A percentile compares a stretch with the other conserved stretches of the same genome.
Conservation (phyloP, 2,797 vertebrate genomes). For the Oreochromis mossambicus region DNA sequence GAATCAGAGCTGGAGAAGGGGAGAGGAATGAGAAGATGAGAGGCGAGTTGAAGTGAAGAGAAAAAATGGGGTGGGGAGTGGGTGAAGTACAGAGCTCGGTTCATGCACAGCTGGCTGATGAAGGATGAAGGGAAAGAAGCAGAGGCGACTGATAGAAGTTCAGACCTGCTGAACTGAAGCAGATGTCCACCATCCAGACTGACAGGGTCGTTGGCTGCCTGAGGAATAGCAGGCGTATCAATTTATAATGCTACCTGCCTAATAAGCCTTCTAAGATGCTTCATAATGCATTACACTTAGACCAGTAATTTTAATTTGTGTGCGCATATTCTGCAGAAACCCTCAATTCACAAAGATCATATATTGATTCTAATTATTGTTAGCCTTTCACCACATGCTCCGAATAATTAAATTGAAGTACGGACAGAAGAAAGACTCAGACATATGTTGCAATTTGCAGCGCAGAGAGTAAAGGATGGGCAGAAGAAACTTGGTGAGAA, state of each 20-base stretch:
- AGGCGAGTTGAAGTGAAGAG: background rate
- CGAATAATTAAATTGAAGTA: background rate
- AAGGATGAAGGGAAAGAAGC: background rate
- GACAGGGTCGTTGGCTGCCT: background rate
- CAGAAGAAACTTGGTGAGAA: background rate
- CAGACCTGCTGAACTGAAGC: background rate
- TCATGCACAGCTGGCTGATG: conserved; percentile 7
- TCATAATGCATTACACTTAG: background rate
- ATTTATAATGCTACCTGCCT: background rate
- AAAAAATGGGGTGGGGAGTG: background rate
- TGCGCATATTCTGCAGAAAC: background rate
- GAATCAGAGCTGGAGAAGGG: background rate
- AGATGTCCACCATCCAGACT: background rate
- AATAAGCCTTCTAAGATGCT: background rate
- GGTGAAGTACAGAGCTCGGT: background rate
- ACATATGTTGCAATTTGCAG: background rate
- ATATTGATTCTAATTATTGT: background rate
- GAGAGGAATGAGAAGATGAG: background rate
- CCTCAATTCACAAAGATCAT: background rate
- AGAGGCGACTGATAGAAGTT: background rate
- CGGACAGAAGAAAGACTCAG: background rate
- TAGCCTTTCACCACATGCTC: background rate
- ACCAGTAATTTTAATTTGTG: background rate
- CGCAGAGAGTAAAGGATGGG: background rate
- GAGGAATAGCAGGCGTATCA: background rate